These are phyloP conservation scores for Nomada flava DNA, from an alignment of 2,888 invertebrate genomes.

Conservation along the genomic window DNA sequence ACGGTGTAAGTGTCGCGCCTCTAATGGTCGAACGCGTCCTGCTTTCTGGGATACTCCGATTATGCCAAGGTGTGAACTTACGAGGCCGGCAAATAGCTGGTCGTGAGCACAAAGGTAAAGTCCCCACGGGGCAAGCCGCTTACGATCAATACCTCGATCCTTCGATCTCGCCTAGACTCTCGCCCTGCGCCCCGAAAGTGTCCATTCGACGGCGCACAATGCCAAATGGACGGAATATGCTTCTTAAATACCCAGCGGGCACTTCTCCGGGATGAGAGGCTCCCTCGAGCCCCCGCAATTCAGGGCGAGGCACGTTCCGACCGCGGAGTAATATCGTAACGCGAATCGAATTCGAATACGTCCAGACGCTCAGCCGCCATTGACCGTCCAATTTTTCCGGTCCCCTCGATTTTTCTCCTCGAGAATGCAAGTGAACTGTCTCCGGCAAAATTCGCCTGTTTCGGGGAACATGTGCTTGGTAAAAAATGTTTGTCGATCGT, in stretches of 20 bases:
- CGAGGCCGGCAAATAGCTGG: constrained; percentile 68
- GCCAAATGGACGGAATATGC: constrained; percentile 67
- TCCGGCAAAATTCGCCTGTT: too few species aligned
- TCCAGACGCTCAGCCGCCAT: neutral
- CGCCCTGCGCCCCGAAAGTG: constrained; percentile 44
- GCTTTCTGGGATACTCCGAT: constrained; percentile 71
- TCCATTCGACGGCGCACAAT: constrained; percentile 68
- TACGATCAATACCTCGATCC: constrained; percentile 80
- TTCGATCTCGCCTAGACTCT: constrained; percentile 66
- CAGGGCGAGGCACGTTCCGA: constrained; percentile 74
- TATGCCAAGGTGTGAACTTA: constrained; percentile 78
- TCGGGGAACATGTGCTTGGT: too few species aligned
- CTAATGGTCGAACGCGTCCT: constrained; percentile 67
- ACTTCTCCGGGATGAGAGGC: constrained; percentile 52
- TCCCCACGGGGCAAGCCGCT: constrained; percentile 77
- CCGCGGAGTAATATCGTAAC: constrained; percentile 58
- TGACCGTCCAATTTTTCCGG: neutral
- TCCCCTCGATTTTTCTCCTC: too few species aligned
- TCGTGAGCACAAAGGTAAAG: constrained; percentile 72
- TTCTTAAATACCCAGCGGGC: constrained; percentile 68
- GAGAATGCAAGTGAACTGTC: too few species aligned
- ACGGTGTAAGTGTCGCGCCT: constrained; percentile 61
- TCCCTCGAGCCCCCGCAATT: constrained; percentile 69
- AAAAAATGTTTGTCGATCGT: too few species aligned
- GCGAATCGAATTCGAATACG: constrained; percentile 46